A percentile compares a stretch with the other conserved stretches of the same genome.
phyloP scores from a whole-genome alignment of 1,140 invertebrate species.

The Trachymyrmex septentrionalis region DNA sequence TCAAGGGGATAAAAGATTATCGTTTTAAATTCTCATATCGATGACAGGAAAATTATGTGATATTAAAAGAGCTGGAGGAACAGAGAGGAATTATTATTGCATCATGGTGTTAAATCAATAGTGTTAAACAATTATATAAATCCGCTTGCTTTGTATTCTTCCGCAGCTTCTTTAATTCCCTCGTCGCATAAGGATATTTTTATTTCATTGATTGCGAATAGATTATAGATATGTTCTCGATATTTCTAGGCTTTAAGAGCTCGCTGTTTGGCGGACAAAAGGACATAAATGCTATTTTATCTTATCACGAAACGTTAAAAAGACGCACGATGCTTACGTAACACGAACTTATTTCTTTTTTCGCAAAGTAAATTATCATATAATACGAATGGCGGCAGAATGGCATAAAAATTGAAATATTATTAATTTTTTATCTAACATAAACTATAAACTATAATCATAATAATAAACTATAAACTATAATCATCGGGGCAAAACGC shows the following conservation, averaged over 20 bases:
- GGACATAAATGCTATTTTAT: slow-evolving; percentile 17
- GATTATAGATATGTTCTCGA: background rate
- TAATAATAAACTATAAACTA: too few species aligned
- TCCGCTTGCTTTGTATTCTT: background rate
- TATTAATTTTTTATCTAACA: background rate
- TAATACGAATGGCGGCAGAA: background rate
- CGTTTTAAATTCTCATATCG: too few species aligned
- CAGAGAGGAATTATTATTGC: slow-evolving; percentile 3
- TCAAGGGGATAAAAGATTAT: background rate
- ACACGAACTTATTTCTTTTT: slow-evolving; percentile 35
- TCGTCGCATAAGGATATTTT: background rate
- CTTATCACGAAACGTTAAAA: slow-evolving; percentile 33
- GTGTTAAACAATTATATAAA: background rate
- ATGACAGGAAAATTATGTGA: background rate
- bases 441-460: too few species aligned
- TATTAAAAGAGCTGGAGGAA: background rate
- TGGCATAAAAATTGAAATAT: background rate
- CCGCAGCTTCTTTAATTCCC: background rate
- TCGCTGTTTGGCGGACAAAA: background rate
- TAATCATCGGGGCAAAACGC: too few species aligned
- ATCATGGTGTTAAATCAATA: background rate
- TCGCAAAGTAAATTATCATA: slow-evolving; percentile 39
- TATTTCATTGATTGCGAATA: background rate
- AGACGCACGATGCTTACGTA: slow-evolving; percentile 22
- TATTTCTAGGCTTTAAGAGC: background rate